Evolutionary conservation across 2,888 invertebrate species (phyloP), one percentile per base, ranked within the genome.

Genomic region (Pyrrhia umbra): DNA sequence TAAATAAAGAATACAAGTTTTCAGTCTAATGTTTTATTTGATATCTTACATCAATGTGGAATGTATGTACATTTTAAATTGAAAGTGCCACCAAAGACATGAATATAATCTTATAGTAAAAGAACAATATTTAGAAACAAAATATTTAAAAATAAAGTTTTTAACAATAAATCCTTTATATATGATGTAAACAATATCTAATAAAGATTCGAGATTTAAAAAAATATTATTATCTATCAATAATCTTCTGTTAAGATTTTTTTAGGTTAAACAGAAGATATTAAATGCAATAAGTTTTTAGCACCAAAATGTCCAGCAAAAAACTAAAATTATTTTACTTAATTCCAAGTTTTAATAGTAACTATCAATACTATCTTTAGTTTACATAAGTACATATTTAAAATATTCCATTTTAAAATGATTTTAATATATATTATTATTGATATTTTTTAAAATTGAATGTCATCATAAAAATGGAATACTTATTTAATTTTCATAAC

Each of bases 231-330:
- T 51, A 62, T 58, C 30, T 55, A 68, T 68, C 25, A 46, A 49
- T 21, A 66, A 42, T 34, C 37, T 39, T 18, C 20, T 25, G 39
- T 20, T 10, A 47, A 37, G 40, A 18, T 8, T 56, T 15, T 40
- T 54, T 50, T 15, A 13, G 18, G 45, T 39, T 42, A 39, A 10
- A 15, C 61, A 49, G 50, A 58, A 51, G 61, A 51, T 60, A 67
- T 61, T 68, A 75, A 68, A 72, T 71, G 61, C 68, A 74, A 67
- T 62, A 51, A 62, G 42, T 63, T 75, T 79, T 81, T 89, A 89
- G 89, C 89, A 89, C 89, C 89, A 89, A 51, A 81, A 84, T 85
- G 83, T 89, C 89, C 89, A 89, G 89, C 89, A 84, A 71, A 66
- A 61, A 60, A 63, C 51, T 75, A 68, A 65, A 49, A 42, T 56